Evolutionary conservation across 2,888 invertebrate species (phyloP), one percentile per base, ranked within the genome.

Genomic region (Melanostoma mellinum): DNA sequence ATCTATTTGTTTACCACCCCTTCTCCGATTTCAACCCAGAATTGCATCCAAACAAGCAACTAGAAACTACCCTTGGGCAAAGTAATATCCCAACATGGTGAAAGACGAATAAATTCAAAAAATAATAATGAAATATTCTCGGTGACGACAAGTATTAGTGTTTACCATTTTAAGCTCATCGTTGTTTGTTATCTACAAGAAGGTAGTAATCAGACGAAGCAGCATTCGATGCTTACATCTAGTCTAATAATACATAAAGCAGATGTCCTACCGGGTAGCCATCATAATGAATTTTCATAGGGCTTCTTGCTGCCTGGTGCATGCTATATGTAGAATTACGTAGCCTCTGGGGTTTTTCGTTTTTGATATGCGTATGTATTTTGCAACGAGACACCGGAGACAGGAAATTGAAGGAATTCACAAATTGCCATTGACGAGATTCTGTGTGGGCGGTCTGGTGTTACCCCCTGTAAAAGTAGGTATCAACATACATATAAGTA

Each of bases 341-440:
- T 46, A 46, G 68, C 55, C 35, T 46, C 20, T 35, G 20, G 46
- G 44, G 55, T 46, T 68, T 33, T 32, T 44, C 33, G 35, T 44
- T n/a, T 60, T 44, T 60, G 33, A 60, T 60, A 44, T 44, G 60
- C 8, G 33, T 60, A 44, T 60, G 44, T 60, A 36, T 36, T 50
- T 46, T 46, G 55, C 6, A 38, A 33, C 33, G 40, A 53, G 36
- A 30, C 33, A n/a, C 55, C 63, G 50, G 69, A 63, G 79, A 75
- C 80, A 80, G 80, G 80, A 80, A 75, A 80, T 80, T 71, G 52
- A 58, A 75, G 69, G 71, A 80, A 71, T 80, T 75, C 71, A 71
- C 75, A 48, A 75, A 75, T 75, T 80, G 69, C 65, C 52, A 42
- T 55, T 69, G 69, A 69, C 63, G 33, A 60, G 58, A 60, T 50